Percentiles rank a stretch among this genome's conserved stretches.
Evolutionary conservation across 2,888 invertebrate genomes (phyloP).

Genomic region (Dorcus hopei): DNA sequence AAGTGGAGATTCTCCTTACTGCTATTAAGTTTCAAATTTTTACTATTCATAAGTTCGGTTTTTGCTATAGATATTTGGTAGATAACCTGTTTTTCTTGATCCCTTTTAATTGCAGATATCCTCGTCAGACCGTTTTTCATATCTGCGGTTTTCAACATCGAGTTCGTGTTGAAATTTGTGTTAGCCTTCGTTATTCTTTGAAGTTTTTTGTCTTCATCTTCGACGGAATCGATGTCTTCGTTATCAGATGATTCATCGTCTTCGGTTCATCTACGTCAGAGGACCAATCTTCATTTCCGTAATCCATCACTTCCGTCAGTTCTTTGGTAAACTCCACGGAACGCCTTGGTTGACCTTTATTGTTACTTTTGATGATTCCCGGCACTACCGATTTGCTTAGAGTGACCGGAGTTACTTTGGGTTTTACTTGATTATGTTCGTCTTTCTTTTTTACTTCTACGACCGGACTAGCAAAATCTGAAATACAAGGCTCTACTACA

Average conservation of each 20-base stretch:
- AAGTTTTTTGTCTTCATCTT: no score
- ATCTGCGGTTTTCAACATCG: no score
- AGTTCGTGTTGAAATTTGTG: no score
- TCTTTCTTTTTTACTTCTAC: no score
- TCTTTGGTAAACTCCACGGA: conserved; percentile 75
- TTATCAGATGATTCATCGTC: conserved; percentile 33
- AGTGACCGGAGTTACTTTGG: conserved; percentile 32
- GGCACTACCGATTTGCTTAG: conserved; percentile 33
- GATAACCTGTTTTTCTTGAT: conserved; percentile 65
- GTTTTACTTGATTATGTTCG: conserved; percentile 60
- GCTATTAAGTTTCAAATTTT: conserved; percentile 40
- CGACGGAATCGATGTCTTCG: conserved; percentile 36
- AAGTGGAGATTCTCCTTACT: no score
- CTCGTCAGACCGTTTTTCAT: no score
- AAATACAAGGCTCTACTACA: no score
- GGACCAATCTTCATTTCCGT: conserved; percentile 80
- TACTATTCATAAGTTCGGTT: conserved; percentile 42
- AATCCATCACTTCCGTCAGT: conserved; percentile 78
- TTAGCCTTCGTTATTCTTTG: no score
- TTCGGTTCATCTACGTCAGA: conserved; percentile 62
- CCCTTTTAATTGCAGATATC: conserved; percentile 64
- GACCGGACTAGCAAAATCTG: no score
- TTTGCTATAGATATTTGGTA: conserved; percentile 49
- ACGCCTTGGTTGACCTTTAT: no score
- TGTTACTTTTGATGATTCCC: no score